Percentiles rank a stretch among this genome's conserved stretches.
These are phyloP conservation scores for Meles meles DNA, from an alignment of 2,113 vertebrate genomes.

Conservation along the genomic window DNA sequence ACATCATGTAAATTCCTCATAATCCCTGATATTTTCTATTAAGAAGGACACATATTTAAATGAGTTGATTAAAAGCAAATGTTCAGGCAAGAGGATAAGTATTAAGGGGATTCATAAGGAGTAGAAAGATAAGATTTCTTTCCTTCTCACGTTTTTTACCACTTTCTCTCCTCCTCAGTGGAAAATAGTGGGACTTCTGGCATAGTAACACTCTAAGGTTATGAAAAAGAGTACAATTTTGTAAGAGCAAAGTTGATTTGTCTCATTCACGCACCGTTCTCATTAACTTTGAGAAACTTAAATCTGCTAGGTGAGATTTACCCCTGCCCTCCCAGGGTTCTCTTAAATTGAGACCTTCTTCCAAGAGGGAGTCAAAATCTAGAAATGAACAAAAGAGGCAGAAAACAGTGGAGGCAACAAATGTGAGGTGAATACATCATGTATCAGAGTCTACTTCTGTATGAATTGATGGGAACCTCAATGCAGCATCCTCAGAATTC, in stretches of 20 bases:
- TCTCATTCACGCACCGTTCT: not conserved
- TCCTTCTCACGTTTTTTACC: not conserved
- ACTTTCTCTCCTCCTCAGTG: not conserved
- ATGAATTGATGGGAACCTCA: not conserved
- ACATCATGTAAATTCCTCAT: not conserved
- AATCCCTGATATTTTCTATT: not conserved
- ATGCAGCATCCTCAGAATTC: not conserved
- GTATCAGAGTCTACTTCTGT: not conserved
- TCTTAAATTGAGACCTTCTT: not conserved
- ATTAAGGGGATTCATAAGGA: not conserved
- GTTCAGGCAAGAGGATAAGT: not conserved
- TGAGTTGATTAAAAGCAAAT: not conserved
- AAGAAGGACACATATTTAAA: not conserved
- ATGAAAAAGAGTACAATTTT: not conserved
- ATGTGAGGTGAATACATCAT: not conserved
- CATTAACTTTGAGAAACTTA: not conserved
- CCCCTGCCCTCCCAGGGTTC: not conserved
- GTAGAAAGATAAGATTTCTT: not conserved
- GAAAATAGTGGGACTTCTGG: not conserved
- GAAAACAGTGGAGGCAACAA: not conserved
- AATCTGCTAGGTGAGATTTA: not conserved
- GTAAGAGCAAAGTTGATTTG: not conserved
- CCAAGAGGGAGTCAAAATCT: rapidly evolving
- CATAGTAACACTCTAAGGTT: not conserved
- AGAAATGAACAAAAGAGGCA: not conserved